These are phyloP conservation scores for Triplophysa siluroides DNA, from an alignment of 2,113 vertebrate genomes.

Conservation along the genomic window DNA sequence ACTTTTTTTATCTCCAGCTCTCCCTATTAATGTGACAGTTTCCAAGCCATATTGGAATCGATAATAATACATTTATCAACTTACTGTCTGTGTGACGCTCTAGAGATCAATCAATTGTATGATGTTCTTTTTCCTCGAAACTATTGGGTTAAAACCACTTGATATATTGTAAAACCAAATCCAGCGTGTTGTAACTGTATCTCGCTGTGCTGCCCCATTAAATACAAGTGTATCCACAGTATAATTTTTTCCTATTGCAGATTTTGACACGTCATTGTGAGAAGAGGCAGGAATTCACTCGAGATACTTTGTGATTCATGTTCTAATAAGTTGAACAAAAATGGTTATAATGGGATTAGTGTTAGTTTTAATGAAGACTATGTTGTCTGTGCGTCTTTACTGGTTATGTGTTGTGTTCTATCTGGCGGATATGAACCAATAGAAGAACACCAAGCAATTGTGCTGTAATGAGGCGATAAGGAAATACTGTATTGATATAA, in stretches of 20 bases:
- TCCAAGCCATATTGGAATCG: not conserved
- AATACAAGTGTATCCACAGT: conserved; percentile 42
- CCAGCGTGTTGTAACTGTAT: conserved; percentile 44
- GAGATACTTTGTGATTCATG: not conserved
- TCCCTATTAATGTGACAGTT: not conserved
- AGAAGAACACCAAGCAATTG: too few species aligned
- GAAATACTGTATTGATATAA: too few species aligned
- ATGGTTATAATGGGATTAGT: too few species aligned
- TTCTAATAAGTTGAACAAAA: too few species aligned
- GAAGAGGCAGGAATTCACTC: conserved; percentile 64
- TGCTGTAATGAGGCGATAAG: not conserved
- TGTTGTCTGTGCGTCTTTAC: too few species aligned
- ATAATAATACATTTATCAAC: not conserved
- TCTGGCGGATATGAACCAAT: too few species aligned
- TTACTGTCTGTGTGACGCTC: not conserved
- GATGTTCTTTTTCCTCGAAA: not conserved
- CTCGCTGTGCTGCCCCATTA: conserved; percentile 38
- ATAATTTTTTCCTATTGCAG: conserved; percentile 19
- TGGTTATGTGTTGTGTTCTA: too few species aligned
- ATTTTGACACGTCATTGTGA: not conserved
- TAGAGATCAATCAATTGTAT: conserved; percentile 14
- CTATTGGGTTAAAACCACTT: conserved; percentile 35
- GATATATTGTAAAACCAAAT: conserved; percentile 39
- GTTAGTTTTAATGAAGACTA: too few species aligned
- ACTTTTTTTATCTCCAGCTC: not conserved